Evolutionary conservation across 2,888 invertebrate species (phyloP).

Genomic region (Tanytarsus gracilentus): DNA sequence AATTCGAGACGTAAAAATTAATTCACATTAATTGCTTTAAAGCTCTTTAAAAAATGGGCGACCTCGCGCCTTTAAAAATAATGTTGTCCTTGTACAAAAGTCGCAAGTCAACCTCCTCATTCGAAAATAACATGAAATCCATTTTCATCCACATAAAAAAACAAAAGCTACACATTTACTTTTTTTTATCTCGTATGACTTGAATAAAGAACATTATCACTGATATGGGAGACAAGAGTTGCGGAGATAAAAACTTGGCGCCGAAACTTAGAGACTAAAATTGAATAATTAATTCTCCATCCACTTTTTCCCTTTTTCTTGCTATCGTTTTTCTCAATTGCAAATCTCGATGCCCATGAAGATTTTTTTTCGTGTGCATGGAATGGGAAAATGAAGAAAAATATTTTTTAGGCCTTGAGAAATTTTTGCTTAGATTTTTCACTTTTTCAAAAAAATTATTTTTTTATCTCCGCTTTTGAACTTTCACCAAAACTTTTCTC

Average conservation of each 20-base stretch:
- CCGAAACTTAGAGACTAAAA: slow-evolving; percentile 14
- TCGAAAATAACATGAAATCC: background rate
- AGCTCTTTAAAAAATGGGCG: no score
- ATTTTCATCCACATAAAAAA: background rate
- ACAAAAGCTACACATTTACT: background rate
- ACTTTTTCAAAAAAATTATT: background rate
- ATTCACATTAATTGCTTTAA: no score
- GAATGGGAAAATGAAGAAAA: background rate
- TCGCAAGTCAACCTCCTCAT: no score
- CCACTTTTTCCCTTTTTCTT: background rate
- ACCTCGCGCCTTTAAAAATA: no score
- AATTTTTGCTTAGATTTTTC: slow-evolving; percentile 3
- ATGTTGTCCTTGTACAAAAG: no score
- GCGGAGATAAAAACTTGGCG: slow-evolving; percentile 1
- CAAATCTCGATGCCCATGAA: background rate
- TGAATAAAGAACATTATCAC: background rate
- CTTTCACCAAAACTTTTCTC: background rate
- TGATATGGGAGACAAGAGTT: background rate
- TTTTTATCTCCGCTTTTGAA: background rate
- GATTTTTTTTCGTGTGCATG: background rate
- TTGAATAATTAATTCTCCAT: slow-evolving; percentile 13
- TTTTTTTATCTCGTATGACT: background rate
- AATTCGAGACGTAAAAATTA: no score
- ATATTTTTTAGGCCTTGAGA: background rate
- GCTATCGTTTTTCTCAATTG: no score